Evolutionary conservation across 2,113 vertebrate genomes (phyloP).

Genomic region (Nibea albiflora): DNA sequence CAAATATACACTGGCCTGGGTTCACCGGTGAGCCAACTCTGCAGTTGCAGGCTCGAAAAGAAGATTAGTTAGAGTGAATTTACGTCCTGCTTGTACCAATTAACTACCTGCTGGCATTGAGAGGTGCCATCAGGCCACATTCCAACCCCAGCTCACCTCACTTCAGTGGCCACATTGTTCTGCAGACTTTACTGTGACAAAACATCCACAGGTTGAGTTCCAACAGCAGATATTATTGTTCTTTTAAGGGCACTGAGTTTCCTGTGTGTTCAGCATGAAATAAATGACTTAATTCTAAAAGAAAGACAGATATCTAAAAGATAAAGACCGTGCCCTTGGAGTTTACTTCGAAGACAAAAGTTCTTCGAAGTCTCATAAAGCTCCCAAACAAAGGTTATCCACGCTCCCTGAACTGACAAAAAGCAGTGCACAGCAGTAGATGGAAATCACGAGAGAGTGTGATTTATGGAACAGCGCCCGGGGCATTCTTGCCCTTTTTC

Average conservation of each 20-base stretch:
- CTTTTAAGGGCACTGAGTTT: background rate
- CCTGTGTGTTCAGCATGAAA: background rate
- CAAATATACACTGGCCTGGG: constrained; percentile 24
- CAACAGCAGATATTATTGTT: background rate
- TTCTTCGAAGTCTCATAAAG: background rate
- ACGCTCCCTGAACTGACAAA: background rate
- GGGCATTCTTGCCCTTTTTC: background rate
- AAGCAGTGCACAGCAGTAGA: background rate
- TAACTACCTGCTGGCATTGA: constrained; percentile 24
- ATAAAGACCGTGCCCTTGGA: background rate
- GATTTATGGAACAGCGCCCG: background rate
- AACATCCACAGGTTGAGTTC: background rate
- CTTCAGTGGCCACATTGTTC: background rate
- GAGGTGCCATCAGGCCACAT: background rate
- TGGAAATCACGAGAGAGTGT: background rate
- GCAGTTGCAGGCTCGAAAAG: constrained; percentile 16
- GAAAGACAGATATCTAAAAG: no score
- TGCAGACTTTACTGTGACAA: background rate
- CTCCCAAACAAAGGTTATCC: background rate
- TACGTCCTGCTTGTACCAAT: constrained; percentile 25
- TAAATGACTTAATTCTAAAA: background rate
- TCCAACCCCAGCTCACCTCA: constrained; percentile 13
- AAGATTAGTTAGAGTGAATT: constrained; percentile 55
- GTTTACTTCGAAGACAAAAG: background rate
- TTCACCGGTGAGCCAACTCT: constrained; percentile 8